phyloP scores from a whole-genome alignment of 2,888 invertebrate species.

The Andrena haemorrhoa region DNA sequence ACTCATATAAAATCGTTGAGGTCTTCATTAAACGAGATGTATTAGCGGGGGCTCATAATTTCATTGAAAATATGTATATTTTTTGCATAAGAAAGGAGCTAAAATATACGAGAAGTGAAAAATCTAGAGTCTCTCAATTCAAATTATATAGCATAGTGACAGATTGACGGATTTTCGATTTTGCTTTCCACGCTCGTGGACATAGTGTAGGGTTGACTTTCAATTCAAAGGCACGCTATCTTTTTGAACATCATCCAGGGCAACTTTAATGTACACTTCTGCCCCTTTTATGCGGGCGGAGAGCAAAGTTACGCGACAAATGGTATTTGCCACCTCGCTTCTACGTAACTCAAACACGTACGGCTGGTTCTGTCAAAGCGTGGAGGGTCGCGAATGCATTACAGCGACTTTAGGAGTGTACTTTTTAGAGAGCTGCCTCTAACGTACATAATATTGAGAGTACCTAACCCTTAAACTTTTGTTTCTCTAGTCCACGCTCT shows the following conservation, averaged over 20 bases:
- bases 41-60: too few relatives aligned
- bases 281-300: slow-evolving; percentile 1
- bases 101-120: not conserved
- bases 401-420: slow-evolving; percentile 7
- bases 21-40: too few relatives aligned
- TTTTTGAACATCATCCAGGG: slow-evolving; percentile 7
- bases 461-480: slow-evolving; percentile 12
- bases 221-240: not conserved
- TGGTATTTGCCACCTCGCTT: slow-evolving; percentile 38
- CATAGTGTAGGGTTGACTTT: not conserved
- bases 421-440: slow-evolving; percentile 2
- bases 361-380: not conserved
- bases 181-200: not conserved
- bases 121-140: not conserved
- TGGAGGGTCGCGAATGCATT: slow-evolving; percentile 23
- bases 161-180: not conserved
- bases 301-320: slow-evolving; percentile 41
- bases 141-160: not conserved
- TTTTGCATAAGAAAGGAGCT: not conserved
- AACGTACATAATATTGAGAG: slow-evolving; percentile 1
- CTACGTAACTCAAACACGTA: slow-evolving; percentile 32
- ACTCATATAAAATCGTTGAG: not conserved
- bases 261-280: slow-evolving; percentile 15
- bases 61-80: too few relatives aligned
- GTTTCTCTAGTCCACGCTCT: not conserved